phyloP scores from a whole-genome alignment of 1,140 invertebrate species.

The Lepidostoma basale region DNA sequence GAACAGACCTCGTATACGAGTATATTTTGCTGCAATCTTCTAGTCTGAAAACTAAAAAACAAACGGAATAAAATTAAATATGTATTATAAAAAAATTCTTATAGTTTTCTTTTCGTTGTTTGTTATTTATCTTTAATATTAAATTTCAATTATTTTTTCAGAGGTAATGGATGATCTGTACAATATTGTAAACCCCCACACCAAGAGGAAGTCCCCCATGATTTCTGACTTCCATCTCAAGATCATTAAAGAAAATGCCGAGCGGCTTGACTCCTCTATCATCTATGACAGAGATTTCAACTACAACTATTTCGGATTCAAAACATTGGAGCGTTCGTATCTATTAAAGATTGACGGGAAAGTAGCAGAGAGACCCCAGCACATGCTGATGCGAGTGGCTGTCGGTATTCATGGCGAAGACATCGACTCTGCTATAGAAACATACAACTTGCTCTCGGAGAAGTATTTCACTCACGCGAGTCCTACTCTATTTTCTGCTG shows the following conservation, averaged over 20 bases:
- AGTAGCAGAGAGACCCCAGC: constrained; percentile 95
- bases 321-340: constrained; percentile 96
- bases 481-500: constrained; percentile 95
- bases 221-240: constrained; percentile 85
- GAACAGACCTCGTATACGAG: no score
- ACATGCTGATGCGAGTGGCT: constrained; percentile 98
- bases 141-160: constrained; percentile 58
- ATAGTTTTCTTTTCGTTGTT: no score
- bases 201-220: constrained; percentile 75
- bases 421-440: constrained; percentile 92
- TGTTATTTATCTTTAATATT: neutral
- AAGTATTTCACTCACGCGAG: constrained; percentile 98
- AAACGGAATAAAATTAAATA: no score
- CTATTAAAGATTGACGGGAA: constrained; percentile 92
- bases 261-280: constrained; percentile 92
- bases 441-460: constrained; percentile 95
- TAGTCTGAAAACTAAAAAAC: no score
- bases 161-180: constrained; percentile 92
- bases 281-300: constrained; percentile 97
- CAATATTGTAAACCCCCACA: constrained; percentile 76
- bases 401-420: constrained; percentile 96
- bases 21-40: no score
- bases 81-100: no score
- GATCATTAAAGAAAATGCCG: constrained; percentile 87
- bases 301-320: constrained; percentile 99